These are phyloP conservation scores for Bombyx mandarina DNA, from an alignment of 1,140 invertebrate species.

Conservation along the genomic window DNA sequence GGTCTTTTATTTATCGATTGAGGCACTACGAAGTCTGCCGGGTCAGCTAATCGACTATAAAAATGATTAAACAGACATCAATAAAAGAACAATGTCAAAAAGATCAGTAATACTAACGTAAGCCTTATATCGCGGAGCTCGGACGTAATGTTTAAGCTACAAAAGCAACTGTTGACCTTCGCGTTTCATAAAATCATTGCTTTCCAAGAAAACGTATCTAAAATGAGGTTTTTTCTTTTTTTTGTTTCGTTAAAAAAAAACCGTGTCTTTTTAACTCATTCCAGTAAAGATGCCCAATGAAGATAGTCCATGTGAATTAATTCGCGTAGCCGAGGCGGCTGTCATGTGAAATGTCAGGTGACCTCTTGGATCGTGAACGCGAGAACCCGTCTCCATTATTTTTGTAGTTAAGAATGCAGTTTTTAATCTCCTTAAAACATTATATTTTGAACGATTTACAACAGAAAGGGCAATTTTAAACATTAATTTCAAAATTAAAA, in stretches of 20 bases:
- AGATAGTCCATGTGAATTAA: slow-evolving; percentile 15
- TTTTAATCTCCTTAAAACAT: too few relatives aligned
- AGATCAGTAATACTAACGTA: too few relatives aligned
- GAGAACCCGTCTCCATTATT: slow-evolving; percentile 1
- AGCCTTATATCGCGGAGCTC: background rate
- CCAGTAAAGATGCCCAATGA: slow-evolving; percentile 18
- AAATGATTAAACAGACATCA: too few relatives aligned
- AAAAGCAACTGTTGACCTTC: slow-evolving; percentile 1
- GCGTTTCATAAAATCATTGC: slow-evolving; percentile 3
- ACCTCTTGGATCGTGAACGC: slow-evolving; percentile 12
- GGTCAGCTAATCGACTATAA: too few relatives aligned
- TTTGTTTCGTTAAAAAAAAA: slow-evolving; percentile 9
- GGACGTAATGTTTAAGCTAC: background rate
- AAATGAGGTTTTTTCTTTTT: slow-evolving; percentile 10
- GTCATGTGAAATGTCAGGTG: slow-evolving; percentile 6
- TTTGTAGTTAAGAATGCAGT: too few relatives aligned
- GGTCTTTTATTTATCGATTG: too few relatives aligned
- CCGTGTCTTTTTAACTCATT: slow-evolving; percentile 13
- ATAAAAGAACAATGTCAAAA: too few relatives aligned
- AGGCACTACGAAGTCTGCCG: too few relatives aligned
- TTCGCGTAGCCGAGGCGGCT: slow-evolving; percentile 9
- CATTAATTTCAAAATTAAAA: too few relatives aligned
- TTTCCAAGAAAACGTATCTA: slow-evolving; percentile 3
- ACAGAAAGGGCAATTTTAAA: too few relatives aligned
- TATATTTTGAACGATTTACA: too few relatives aligned